Evolutionary conservation across 2,113 vertebrate species (phyloP).

Genomic region (Chionis minor): DNA sequence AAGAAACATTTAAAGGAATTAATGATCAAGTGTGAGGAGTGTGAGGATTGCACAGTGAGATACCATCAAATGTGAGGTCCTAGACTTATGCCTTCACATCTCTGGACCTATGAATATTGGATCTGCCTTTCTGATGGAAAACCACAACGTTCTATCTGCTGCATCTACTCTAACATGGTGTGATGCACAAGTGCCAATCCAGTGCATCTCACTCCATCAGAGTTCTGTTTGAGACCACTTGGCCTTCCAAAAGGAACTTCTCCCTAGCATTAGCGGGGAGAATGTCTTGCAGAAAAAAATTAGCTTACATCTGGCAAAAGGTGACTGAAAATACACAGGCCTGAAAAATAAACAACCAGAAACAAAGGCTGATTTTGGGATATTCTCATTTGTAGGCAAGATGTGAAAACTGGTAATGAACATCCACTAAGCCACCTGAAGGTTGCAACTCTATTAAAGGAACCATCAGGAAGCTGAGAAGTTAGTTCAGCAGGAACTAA

Average conservation of each 20-base stretch:
- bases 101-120: too few relatives aligned
- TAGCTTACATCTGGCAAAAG: background rate
- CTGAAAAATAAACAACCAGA: background rate
- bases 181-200: background rate
- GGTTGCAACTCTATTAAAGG: background rate
- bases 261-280: rapidly evolving
- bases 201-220: background rate
- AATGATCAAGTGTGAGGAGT: too few relatives aligned
- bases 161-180: background rate
- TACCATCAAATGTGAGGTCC: too few relatives aligned
- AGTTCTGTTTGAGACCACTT: background rate
- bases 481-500: background rate
- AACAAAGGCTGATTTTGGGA: background rate
- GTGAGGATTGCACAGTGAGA: too few relatives aligned
- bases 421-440: background rate
- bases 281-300: background rate
- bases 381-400: background rate
- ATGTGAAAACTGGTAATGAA: background rate
- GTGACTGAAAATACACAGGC: background rate
- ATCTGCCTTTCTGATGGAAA: background rate
- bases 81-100: too few relatives aligned
- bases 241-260: background rate
- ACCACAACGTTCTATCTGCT: background rate
- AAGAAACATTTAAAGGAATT: too few relatives aligned
- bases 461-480: background rate